Evolutionary conservation across 2,113 vertebrate species (phyloP).

Genomic region (Prunella himalayana): DNA sequence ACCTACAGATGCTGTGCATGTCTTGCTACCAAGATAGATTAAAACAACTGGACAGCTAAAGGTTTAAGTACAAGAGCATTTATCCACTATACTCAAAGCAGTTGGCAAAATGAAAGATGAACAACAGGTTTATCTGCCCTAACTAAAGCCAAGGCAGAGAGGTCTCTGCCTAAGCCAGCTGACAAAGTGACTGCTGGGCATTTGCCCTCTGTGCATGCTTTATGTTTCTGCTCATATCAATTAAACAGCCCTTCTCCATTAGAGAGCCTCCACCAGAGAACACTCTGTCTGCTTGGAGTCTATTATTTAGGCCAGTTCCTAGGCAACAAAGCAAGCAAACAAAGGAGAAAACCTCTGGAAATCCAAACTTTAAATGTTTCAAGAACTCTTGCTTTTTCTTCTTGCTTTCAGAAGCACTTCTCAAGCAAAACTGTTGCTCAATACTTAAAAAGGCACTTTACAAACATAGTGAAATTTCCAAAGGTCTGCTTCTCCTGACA

Average conservation of each 20-base stretch:
- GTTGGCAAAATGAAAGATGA: background rate
- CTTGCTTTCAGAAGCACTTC: background rate
- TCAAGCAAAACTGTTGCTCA: background rate
- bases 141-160: background rate
- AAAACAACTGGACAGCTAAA: background rate
- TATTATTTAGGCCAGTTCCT: conserved; percentile 24
- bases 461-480: background rate
- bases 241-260: background rate
- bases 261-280: background rate
- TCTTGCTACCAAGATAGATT: background rate
- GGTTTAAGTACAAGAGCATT: background rate
- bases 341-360: background rate
- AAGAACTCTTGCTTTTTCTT: background rate
- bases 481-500: background rate
- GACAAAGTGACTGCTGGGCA: background rate
- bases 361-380: conserved; percentile 17
- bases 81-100: background rate
- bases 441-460: background rate
- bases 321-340: conserved; percentile 54
- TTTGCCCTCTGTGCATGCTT: fast-evolving
- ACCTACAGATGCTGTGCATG: background rate
- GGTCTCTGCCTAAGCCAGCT: background rate
- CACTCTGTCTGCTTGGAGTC: background rate
- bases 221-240: background rate
- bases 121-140: background rate